Conservation (phyloP, 2,113 vertebrate species). For the Marmota flaviventris region DNA sequence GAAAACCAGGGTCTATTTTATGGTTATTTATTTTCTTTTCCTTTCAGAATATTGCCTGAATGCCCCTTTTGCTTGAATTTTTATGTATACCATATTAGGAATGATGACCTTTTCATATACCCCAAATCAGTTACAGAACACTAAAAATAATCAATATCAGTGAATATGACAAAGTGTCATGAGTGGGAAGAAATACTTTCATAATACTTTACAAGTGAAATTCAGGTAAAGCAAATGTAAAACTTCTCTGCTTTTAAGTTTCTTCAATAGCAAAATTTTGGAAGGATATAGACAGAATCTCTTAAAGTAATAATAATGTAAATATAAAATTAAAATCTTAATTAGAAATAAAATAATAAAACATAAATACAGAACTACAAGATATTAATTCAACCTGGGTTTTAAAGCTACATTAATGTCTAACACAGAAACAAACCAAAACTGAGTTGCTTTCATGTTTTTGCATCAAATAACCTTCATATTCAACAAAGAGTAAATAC, state of each 20-base stretch:
- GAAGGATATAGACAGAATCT: background rate
- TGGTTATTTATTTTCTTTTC: background rate
- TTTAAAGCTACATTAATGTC: background rate
- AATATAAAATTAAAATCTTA: background rate
- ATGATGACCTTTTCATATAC: background rate
- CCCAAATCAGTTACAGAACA: background rate
- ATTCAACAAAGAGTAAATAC: constrained; percentile 39
- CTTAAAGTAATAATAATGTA: background rate
- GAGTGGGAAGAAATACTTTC: background rate
- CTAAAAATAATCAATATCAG: background rate
- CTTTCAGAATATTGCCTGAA: background rate
- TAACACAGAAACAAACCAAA: background rate
- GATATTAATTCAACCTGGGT: background rate
- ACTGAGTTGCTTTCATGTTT: background rate
- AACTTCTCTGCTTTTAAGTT: background rate
- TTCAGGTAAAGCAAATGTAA: background rate
- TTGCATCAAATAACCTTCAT: background rate
- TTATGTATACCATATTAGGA: background rate
- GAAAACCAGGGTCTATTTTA: background rate
- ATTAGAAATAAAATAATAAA: background rate
- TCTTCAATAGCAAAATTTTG: background rate
- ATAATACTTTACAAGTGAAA: background rate
- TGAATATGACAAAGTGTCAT: background rate
- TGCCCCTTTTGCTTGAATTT: background rate
- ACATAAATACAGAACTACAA: background rate